phyloP scores from a whole-genome alignment of 2,113 vertebrate species.

The Oxyura jamaicensis region DNA sequence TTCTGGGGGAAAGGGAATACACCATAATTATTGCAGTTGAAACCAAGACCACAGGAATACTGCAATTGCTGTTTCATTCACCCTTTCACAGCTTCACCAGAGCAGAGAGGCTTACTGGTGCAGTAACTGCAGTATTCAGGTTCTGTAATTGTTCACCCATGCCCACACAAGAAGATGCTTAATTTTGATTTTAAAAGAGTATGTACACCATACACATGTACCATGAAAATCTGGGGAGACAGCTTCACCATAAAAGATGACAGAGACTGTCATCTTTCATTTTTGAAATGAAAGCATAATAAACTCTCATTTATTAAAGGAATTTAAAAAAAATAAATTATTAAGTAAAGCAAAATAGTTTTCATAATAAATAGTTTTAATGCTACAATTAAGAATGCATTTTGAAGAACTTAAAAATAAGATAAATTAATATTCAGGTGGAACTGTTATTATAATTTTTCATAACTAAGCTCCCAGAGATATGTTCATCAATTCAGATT shows the following conservation, averaged over 20 bases:
- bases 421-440: neutral
- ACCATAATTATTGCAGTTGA: neutral
- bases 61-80: neutral
- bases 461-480: neutral
- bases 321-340: neutral
- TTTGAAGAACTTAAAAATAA: neutral
- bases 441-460: neutral
- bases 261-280: accelerated
- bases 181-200: neutral
- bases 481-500: neutral
- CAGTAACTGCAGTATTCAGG: neutral
- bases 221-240: neutral
- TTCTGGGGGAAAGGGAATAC: neutral
- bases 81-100: neutral
- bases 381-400: neutral
- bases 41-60: neutral
- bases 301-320: neutral
- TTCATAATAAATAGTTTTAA: neutral
- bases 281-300: neutral
- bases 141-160: neutral
- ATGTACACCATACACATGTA: neutral
- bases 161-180: neutral
- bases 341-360: neutral
- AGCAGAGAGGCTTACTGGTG: neutral
- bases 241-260: neutral